Conservation (phyloP, 2,888 invertebrate species). For the Elysia crispata region DNA sequence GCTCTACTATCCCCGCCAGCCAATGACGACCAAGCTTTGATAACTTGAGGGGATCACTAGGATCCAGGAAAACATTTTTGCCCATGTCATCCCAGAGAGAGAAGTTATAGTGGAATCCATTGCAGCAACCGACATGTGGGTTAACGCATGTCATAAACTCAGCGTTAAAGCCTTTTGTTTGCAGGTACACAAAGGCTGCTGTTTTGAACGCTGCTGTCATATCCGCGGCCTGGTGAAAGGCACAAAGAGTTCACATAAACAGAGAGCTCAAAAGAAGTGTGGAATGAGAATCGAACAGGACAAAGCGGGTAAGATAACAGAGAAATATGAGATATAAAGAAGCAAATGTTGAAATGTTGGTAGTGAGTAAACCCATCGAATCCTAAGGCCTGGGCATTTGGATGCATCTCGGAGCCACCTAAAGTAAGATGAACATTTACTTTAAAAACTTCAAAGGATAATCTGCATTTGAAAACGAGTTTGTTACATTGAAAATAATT, state of each 20-base stretch:
- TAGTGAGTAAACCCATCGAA: no score
- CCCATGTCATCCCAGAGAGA: constrained; percentile 47
- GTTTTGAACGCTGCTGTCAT: neutral
- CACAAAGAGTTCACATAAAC: neutral
- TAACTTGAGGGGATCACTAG: constrained; percentile 26
- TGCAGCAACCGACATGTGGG: neutral
- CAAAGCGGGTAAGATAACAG: no score
- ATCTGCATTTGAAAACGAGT: no score
- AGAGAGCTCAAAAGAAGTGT: neutral
- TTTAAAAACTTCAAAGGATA: no score
- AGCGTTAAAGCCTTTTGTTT: constrained; percentile 27
- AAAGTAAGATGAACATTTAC: no score
- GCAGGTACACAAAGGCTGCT: neutral
- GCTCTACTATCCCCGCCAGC: constrained; percentile 48
- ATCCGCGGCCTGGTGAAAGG: neutral
- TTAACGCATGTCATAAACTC: constrained; percentile 43
- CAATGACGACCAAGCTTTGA: constrained; percentile 50
- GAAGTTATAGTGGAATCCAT: constrained; percentile 49
- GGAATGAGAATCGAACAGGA: no score
- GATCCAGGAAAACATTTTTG: constrained; percentile 42
- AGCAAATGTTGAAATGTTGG: no score
- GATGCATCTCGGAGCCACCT: no score
- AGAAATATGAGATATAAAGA: no score
- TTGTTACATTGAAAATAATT: no score
- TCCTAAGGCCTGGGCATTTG: no score